Evolutionary conservation across 2,797 vertebrate species (phyloP), one percentile per base, ranked within the genome.

Genomic region (Alosa sapidissima): DNA sequence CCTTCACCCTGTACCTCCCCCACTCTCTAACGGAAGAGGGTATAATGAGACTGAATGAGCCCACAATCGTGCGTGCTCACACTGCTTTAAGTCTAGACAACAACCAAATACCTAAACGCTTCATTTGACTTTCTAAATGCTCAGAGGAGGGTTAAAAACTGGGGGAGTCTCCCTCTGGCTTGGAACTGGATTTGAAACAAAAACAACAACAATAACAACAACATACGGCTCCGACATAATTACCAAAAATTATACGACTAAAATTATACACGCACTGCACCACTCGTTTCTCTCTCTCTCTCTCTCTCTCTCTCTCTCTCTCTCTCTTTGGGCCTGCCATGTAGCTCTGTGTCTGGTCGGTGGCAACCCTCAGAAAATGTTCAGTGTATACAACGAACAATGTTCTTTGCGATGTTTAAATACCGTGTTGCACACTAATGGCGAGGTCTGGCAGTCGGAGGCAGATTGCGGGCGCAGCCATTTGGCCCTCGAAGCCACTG

Each of bases 91-190:
- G 85, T 89, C 88, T 88, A 90, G 87, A 90, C 89, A 55, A 16
- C 54, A 85, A 83, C 86, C 81, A 65, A 88, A 83, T 82, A 85
- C 81, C 84, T 41, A 51, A 83, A 89, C 21, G 84, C 86, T 84
- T 86, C 86, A 88, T 90, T 89, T 90, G 86, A 86, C 87, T 87
- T 88, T 86, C 54, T 33, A 87, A 84, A 89, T 88, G 62, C 85
- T 86, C 83, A 48, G 65, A 82, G 81, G 86, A 88, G 86, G 83
- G 83, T 82, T 85, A 85, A 85, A 84, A 85, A 85, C 85, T 87
- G 84, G 78, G 60, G 81, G 85, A 87, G 83, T 89, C 51, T 84
- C 87, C 86, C 89, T 90, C 84, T 87, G 68, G 65, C 72, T 78
- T 84, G 85, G 85, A 82, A 88, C 81, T 81, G 82, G 81, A 87